phyloP scores from a whole-genome alignment of 1,140 invertebrate species.

The Trichogramma pretiosum region DNA sequence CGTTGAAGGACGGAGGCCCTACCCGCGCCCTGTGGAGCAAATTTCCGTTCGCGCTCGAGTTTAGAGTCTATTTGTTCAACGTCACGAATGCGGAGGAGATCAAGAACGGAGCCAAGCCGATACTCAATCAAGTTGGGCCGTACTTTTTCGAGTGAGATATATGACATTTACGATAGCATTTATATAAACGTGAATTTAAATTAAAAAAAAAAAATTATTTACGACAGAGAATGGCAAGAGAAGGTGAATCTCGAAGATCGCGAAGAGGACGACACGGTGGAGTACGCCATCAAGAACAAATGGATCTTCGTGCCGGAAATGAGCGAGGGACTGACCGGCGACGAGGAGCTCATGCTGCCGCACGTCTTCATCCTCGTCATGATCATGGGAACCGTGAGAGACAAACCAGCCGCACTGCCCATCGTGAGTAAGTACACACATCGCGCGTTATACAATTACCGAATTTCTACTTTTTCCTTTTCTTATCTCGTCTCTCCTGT shows the following conservation, averaged over 20 bases:
- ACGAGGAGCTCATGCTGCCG: slow-evolving; percentile 57
- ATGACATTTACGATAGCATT: not conserved
- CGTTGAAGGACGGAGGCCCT: slow-evolving; percentile 21
- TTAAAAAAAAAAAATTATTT: too few species aligned
- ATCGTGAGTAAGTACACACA: slow-evolving; percentile 42
- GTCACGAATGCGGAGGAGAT: slow-evolving; percentile 73
- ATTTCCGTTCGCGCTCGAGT: slow-evolving; percentile 62
- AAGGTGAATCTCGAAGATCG: slow-evolving; percentile 63
- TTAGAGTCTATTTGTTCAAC: slow-evolving; percentile 79
- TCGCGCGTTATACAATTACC: not conserved
- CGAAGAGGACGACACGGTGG: slow-evolving; percentile 60
- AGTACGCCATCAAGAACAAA: slow-evolving; percentile 55
- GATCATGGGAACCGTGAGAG: slow-evolving; percentile 42
- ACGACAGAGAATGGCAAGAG: slow-evolving; percentile 72
- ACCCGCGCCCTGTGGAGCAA: slow-evolving; percentile 57
- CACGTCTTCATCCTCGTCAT: slow-evolving; percentile 53
- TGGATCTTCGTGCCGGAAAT: slow-evolving; percentile 55
- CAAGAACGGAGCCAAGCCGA: slow-evolving; percentile 58
- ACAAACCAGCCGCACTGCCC: slow-evolving; percentile 56
- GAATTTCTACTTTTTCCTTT: not conserved
- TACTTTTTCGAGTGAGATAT: slow-evolving; percentile 67
- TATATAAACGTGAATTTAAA: not conserved
- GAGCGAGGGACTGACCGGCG: slow-evolving; percentile 57
- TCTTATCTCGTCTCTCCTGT: too few species aligned
- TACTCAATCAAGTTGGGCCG: slow-evolving; percentile 64